Base-by-base conservation (phyloP, 1,140 invertebrate genomes). In the Diorhabda sublineata region DNA sequence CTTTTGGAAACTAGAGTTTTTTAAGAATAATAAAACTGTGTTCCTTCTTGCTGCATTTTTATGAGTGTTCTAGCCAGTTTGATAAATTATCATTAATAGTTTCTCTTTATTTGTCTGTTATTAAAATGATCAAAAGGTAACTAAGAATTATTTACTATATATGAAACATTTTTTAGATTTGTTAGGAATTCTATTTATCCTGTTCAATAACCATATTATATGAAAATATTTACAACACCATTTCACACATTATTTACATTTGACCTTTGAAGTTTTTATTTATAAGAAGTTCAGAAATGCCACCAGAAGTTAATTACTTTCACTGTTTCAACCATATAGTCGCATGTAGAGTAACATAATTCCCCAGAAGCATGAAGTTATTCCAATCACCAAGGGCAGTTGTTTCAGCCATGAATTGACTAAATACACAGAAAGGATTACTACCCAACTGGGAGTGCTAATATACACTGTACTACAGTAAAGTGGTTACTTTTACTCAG, bases 351-450 rank as follows among this genome's bases (percentile, higher is more conserved):
- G 81, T 73, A 91, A 85, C 71, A 90, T 85, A 74, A 91, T 85
- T 76, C 89, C 90, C 89, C 89, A 91, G 78, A 91, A 84, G 83
- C 89, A 87, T 52, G 85, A 86, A 56, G 86, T 88, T 72, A 90
- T 83, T 74, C 88, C 88, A 79, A 90, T 83, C 82, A 89, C 84
- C 72, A 89, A 78, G 64, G 88, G 87, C 79, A 88, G 80, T 76
- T 87, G 85, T 74, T 79, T 79, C 72, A 81, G 77, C 80, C 80
- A 81, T 71, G 78, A 75, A 78, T 79, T 75, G 74, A 81, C 80
- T 81, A 74, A 75, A 64, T 66, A 73, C 64, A 76, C 73, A 79
- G 67, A 76, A 76, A 78, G 64, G 77, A 78, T 80, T 78, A 79
- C 74, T 69, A 78, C 70, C 74, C 75, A 75, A 75, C 77, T 79